phyloP scores from a whole-genome alignment of 1,140 invertebrate genomes.

The Papilio dardanus region DNA sequence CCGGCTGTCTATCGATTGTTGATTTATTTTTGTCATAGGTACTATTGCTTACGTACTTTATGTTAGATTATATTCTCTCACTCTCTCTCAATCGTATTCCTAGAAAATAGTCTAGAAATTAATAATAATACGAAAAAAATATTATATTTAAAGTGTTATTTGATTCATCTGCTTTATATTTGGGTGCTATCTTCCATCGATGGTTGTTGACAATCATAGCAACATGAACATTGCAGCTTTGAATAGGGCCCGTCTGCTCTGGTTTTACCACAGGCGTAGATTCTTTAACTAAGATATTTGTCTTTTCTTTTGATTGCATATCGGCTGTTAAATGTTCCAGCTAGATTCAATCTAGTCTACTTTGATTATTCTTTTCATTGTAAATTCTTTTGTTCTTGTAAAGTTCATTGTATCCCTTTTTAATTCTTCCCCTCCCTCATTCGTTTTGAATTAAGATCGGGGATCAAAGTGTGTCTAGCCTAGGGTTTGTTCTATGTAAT shows the following conservation, averaged over 20 bases:
- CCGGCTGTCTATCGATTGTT: background rate
- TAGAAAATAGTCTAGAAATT: no score
- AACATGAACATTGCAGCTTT: no score
- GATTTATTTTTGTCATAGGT: background rate
- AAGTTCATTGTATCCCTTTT: slow-evolving; percentile 4
- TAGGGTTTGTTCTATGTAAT: slow-evolving; percentile 13
- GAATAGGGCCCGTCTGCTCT: no score
- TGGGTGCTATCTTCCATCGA: no score
- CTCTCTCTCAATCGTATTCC: no score
- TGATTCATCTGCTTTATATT: no score
- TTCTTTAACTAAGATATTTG: no score
- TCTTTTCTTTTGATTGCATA: no score
- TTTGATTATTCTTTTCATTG: background rate
- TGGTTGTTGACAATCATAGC: no score
- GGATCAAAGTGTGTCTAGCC: slow-evolving; percentile 6
- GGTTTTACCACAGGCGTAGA: no score
- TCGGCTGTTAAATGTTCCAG: background rate
- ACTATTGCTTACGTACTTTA: background rate
- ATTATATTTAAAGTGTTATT: background rate
- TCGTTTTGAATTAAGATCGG: background rate
- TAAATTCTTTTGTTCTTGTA: background rate
- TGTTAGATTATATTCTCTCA: no score
- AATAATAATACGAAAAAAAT: no score
- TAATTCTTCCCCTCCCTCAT: background rate
- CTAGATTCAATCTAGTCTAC: background rate